Conservation (phyloP, 2,888 invertebrate genomes). For the Drosophila meridiana region DNA sequence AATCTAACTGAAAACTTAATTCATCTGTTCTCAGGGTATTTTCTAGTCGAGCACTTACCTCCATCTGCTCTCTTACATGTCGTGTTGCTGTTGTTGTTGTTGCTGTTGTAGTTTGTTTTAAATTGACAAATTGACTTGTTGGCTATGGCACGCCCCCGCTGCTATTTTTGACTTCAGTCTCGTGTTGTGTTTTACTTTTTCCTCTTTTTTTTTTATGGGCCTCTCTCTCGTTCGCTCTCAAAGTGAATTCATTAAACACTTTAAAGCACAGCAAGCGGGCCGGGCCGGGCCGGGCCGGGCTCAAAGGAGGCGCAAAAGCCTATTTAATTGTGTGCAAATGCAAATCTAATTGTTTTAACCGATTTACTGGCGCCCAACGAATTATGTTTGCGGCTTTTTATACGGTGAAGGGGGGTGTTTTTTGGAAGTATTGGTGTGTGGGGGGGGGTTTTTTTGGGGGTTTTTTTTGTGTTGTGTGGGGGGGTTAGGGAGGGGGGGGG, state of each 20-base stretch:
- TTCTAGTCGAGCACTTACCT: background rate
- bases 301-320: background rate
- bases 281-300: background rate
- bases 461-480: too few relatives aligned
- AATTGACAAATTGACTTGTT: constrained; percentile 74
- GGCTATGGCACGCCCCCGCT: constrained; percentile 45
- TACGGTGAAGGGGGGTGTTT: too few relatives aligned
- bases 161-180: constrained; percentile 46
- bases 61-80: background rate
- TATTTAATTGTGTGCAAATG: constrained; percentile 34
- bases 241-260: constrained; percentile 68
- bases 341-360: constrained; percentile 51
- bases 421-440: too few relatives aligned
- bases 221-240: constrained; percentile 3
- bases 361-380: constrained; percentile 14
- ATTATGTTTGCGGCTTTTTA: constrained; percentile 36
- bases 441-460: too few relatives aligned
- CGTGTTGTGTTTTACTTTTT: constrained; percentile 6
- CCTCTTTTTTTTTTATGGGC: background rate
- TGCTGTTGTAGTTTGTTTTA: constrained; percentile 61
- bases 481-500: too few relatives aligned
- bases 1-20: background rate
- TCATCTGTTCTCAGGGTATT: background rate
- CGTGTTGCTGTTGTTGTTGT: constrained; percentile 1
- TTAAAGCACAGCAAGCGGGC: constrained; percentile 41